These are phyloP conservation scores for Pectinophora gossypiella DNA, from an alignment of 1,140 invertebrate genomes.

Conservation along the genomic window DNA sequence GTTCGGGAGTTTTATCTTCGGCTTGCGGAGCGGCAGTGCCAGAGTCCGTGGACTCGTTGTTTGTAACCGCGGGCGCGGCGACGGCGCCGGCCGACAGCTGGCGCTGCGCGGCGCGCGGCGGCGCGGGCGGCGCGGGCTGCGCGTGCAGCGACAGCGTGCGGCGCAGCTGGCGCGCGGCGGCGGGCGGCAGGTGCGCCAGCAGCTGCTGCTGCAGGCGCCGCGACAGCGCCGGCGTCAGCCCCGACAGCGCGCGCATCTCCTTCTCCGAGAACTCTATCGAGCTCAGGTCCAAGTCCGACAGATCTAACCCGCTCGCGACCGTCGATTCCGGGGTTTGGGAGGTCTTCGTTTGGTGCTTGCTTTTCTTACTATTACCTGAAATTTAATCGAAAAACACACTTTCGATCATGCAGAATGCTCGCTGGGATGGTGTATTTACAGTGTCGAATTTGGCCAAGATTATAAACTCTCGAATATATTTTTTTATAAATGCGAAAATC, in stretches of 20 bases:
- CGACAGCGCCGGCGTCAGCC: conserved; percentile 79
- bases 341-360: conserved; percentile 36
- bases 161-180: conserved; percentile 77
- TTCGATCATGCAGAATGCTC: conserved; percentile 74
- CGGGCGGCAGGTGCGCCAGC: conserved; percentile 78
- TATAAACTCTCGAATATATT: no score
- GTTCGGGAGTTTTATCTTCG: neutral
- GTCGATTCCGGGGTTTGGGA: conserved; percentile 31
- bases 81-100: conserved; percentile 1
- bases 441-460: conserved; percentile 21
- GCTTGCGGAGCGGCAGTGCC: no score
- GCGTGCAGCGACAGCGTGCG: conserved; percentile 77
- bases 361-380: conserved; percentile 67
- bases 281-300: conserved; percentile 79
- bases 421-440: conserved; percentile 63
- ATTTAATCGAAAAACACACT: conserved; percentile 73
- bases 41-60: neutral
- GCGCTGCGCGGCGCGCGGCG: conserved; percentile 13
- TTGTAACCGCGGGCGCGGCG: conserved; percentile 9
- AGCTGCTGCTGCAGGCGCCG: conserved; percentile 79
- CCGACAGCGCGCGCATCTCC: conserved; percentile 79
- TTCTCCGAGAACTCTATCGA: conserved; percentile 79
- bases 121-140: conserved; percentile 12
- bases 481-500: neutral
- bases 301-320: conserved; percentile 75